phyloP scores from a whole-genome alignment of 2,888 invertebrate species.

The Alcis repandata region DNA sequence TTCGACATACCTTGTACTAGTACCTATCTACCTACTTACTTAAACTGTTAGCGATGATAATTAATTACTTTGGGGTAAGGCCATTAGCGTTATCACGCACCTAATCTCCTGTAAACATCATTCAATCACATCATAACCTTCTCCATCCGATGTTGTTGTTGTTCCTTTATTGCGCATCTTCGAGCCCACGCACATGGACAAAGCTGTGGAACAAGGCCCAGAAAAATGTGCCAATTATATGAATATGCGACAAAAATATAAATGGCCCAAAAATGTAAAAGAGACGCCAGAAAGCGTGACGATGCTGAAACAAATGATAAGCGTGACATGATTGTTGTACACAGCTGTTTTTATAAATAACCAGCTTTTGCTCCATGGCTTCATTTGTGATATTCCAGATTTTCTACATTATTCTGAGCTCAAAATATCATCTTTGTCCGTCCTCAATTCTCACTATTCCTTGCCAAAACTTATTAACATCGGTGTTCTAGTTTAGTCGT shows the following conservation, averaged over 20 bases:
- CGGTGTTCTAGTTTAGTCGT: too few species aligned
- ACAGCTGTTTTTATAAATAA: neutral
- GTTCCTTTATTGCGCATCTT: slow-evolving; percentile 4
- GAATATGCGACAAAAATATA: slow-evolving; percentile 3
- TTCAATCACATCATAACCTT: slow-evolving; percentile 6
- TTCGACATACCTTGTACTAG: neutral
- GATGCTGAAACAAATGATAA: slow-evolving; percentile 7
- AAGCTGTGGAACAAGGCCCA: slow-evolving; percentile 26
- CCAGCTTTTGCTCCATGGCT: neutral
- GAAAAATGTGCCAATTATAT: slow-evolving; percentile 15
- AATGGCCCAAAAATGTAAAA: slow-evolving; percentile 15
- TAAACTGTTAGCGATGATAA: neutral
- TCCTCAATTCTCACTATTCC: neutral
- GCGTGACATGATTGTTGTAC: slow-evolving; percentile 1
- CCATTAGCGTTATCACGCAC: neutral
- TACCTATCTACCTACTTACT: neutral
- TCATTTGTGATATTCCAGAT: neutral
- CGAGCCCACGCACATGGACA: neutral
- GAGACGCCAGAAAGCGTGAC: neutral
- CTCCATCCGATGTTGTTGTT: neutral
- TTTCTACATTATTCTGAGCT: neutral
- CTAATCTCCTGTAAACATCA: slow-evolving; percentile 8
- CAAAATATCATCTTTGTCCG: neutral
- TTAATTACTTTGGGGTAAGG: neutral
- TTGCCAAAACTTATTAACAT: neutral